Evolutionary conservation across 1,140 invertebrate genomes (phyloP).

Genomic region (Caenorhabditis remanei): DNA sequence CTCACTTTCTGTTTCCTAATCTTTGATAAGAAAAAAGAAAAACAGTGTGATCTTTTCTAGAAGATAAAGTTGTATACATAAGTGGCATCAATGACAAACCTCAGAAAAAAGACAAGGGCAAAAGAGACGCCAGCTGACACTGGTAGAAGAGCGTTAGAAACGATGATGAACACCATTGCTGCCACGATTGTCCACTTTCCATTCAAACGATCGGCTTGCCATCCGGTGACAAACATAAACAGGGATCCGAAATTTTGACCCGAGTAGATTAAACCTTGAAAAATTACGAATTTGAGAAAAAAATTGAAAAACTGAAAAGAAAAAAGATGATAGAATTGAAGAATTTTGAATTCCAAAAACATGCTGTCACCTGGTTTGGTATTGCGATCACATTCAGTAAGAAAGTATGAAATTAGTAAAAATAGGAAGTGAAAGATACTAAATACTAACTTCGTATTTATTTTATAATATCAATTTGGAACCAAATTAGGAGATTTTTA

Average conservation of each 20-base stretch:
- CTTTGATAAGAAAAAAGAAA: background rate
- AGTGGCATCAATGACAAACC: constrained; percentile 4
- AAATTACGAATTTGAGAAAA: background rate
- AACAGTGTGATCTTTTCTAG: background rate
- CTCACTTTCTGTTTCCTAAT: constrained; percentile 28
- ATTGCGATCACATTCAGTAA: too few relatives aligned
- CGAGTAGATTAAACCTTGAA: constrained; percentile 74
- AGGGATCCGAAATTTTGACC: constrained; percentile 75
- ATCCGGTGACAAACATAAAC: constrained; percentile 74
- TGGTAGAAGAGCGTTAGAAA: constrained; percentile 73
- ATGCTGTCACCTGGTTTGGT: too few relatives aligned
- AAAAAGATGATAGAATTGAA: background rate
- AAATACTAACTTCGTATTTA: too few relatives aligned
- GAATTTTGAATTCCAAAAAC: background rate
- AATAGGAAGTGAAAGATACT: too few relatives aligned
- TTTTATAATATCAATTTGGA: too few relatives aligned
- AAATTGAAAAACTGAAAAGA: background rate
- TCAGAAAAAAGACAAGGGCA: constrained; percentile 69
- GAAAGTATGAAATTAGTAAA: too few relatives aligned
- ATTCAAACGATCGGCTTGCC: constrained; percentile 74
- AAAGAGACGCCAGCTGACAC: constrained; percentile 68
- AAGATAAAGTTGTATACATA: background rate
- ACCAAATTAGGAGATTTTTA: too few relatives aligned
- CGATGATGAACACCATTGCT: constrained; percentile 69
- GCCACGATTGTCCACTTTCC: constrained; percentile 74